Evolutionary conservation across 2,113 vertebrate genomes (phyloP).

Genomic region (Catagonus wagneri): DNA sequence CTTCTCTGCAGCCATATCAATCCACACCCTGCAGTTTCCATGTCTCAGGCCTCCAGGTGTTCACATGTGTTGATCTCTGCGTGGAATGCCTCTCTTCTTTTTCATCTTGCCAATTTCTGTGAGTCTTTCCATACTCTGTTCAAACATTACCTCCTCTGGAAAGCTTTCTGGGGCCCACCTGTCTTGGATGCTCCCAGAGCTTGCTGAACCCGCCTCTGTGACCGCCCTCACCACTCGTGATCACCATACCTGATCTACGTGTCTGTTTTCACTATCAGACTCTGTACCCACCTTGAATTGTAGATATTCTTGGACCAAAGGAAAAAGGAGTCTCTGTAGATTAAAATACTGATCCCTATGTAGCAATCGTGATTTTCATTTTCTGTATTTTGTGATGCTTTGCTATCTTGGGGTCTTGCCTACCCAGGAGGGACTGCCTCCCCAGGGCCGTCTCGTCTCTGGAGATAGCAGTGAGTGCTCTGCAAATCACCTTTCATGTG

Average conservation of each 20-base stretch:
- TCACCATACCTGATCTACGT: neutral
- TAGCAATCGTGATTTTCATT: neutral
- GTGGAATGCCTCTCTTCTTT: constrained; percentile 18
- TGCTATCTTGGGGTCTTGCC: neutral
- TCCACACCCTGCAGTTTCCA: neutral
- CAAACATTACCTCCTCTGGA: neutral
- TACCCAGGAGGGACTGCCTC: neutral
- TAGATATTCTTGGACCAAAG: neutral
- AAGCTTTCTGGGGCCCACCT: neutral
- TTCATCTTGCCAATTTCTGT: neutral
- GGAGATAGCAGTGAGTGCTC: neutral
- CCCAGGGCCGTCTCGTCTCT: neutral
- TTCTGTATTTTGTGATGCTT: neutral
- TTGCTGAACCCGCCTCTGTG: neutral
- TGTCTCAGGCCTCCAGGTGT: neutral
- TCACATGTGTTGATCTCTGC: neutral
- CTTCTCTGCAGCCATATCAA: neutral
- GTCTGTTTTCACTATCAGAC: neutral
- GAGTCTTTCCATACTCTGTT: neutral
- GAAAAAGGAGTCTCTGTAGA: neutral
- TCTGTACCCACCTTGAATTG: neutral
- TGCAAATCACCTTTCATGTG: neutral
- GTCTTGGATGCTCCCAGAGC: neutral
- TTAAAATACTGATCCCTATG: neutral
- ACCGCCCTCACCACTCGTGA: neutral